These are phyloP conservation scores for Chrysodeixis includens DNA, from an alignment of 2,888 invertebrate genomes.

Conservation along the genomic window DNA sequence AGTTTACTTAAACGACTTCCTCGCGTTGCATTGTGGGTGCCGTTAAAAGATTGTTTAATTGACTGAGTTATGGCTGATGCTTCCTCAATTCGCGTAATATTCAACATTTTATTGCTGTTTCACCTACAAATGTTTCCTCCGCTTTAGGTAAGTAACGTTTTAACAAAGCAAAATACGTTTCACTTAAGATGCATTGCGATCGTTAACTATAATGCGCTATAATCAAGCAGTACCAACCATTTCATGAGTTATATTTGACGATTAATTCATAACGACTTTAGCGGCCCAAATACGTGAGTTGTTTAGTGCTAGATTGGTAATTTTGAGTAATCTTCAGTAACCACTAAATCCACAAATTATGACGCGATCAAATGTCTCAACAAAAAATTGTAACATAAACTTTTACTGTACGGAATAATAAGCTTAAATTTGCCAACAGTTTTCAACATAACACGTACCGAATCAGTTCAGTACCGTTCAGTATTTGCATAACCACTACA, in stretches of 20 bases:
- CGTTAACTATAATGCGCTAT: conserved; percentile 55
- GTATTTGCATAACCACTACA: not conserved
- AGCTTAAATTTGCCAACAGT: not conserved
- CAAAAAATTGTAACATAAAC: not conserved
- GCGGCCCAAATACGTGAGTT: conserved; percentile 41
- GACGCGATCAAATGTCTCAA: conserved; percentile 13
- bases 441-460: not conserved
- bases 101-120: conserved; percentile 65
- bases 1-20: conserved; percentile 71
- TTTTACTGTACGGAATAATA: not conserved
- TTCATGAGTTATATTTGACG: conserved; percentile 36
- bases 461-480: not conserved
- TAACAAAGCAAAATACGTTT: conserved; percentile 58
- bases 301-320: conserved; percentile 23
- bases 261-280: conserved; percentile 41
- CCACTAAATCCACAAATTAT: conserved; percentile 18
- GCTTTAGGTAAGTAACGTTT: conserved; percentile 65
- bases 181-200: conserved; percentile 51
- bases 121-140: conserved; percentile 68
- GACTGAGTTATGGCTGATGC: conserved; percentile 67
- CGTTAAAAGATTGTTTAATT: conserved; percentile 68
- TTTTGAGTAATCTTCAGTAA: conserved; percentile 37
- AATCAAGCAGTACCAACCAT: conserved; percentile 42
- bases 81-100: conserved; percentile 71
- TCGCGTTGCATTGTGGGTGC: conserved; percentile 57